Conservation (phyloP, 2,113 vertebrate species). For the Melanocharis versteri region DNA sequence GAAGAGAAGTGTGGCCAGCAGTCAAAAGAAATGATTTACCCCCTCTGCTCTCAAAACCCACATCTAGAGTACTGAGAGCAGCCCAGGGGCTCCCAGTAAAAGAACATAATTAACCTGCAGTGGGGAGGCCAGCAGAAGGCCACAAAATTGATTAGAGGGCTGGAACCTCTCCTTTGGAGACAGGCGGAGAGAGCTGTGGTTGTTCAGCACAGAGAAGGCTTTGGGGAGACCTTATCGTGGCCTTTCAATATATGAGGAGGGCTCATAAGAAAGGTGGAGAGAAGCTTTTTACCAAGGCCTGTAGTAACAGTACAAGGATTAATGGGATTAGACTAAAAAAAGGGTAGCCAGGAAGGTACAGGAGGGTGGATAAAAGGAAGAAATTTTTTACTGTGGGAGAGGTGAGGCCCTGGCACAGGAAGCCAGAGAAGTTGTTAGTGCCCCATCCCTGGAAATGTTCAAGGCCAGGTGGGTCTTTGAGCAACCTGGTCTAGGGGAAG, state of each 20-base stretch:
- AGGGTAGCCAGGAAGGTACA: neutral
- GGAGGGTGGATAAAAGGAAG: neutral
- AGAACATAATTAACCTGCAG: neutral
- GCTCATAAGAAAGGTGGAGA: neutral
- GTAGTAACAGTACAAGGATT: neutral
- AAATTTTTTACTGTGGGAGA: neutral
- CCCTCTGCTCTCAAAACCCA: neutral
- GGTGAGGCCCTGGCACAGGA: neutral
- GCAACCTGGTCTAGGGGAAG: neutral
- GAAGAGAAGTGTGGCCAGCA: neutral
- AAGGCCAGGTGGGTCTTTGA: neutral
- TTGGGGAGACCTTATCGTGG: fast-evolving
- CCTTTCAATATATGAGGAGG: neutral
- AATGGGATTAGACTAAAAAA: neutral
- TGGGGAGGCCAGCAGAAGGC: neutral
- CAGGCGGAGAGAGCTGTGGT: fast-evolving
- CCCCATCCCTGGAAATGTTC: neutral
- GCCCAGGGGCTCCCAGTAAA: neutral
- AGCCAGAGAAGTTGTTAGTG: neutral
- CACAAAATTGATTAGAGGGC: neutral
- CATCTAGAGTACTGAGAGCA: too few species aligned
- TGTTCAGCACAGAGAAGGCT: neutral
- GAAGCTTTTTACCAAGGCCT: neutral
- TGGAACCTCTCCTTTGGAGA: neutral
- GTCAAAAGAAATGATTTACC: neutral